Base-by-base conservation (phyloP, 2,888 invertebrate species). In the Nematopogon swammerdamellus region DNA sequence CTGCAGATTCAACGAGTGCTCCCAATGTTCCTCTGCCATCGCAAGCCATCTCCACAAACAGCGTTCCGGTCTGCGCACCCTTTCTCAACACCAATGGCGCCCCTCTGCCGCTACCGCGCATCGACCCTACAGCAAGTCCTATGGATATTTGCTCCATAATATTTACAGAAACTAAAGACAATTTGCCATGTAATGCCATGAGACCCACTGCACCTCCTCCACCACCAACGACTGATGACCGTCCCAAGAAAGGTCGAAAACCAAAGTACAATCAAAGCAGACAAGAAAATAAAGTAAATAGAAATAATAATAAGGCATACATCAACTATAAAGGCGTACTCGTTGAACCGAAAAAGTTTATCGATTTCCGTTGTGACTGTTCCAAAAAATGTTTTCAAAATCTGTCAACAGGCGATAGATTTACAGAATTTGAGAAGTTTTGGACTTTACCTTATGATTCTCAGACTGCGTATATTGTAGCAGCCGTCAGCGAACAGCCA, bases 401-500 rank as follows among this genome's bases (percentile, higher is more conserved):
- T 14, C 14, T 45, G 19, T 6, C 14, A 17, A 19, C 14, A 45
- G 45, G 11, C 8, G 19, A 45, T 45, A 18, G 19, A 45, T 20
- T 19, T 45, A 19, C 45, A 20, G 45, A 45, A n/a, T 45, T 45
- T 19, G 16, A 45, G 19, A 45, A 45, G n/a, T 45, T 45, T 45
- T 45, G 45, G 45, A 10, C 45, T 19, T 14, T 45, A 18, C 19
- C 45, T 19, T 45, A 45, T 16, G 20, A 45, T 16, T 18, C 45
- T 19, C 45, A 45, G 19, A 45, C 45, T 8, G 19, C 20, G 19
- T 45, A 45, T 20, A 45, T 45, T 45, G 19, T 45, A 10, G 45
- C 45, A 11, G 20, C 45, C 5, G 45, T 45, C 11, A 45, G 16
- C 19, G 45, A 45, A 19, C 11, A 16, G 3, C 45, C 45, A 5